Base-by-base conservation (phyloP, 1,140 invertebrate genomes). In the Bemisia tabaci region DNA sequence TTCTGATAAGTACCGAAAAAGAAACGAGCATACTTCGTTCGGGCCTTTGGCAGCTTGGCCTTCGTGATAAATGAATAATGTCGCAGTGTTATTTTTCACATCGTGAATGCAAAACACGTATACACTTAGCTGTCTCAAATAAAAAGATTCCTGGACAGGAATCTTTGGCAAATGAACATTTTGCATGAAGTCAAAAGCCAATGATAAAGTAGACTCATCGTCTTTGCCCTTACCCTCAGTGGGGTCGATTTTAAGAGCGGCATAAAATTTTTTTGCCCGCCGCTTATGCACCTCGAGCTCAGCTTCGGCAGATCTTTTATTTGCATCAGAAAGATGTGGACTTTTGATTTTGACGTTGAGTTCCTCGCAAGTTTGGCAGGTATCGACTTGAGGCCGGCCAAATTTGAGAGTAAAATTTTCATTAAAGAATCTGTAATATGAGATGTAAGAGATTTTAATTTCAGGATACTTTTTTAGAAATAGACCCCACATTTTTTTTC, bases 101-200 rank as follows among this genome's bases (percentile, higher is more conserved):
- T 74, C 68, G 65, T 73, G 70, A 63, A 75, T 71, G 61, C 69
- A 65, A 69, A 76, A 74, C n/a, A 65, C 67, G 70, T 70, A 70
- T 62, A 74, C 64, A 67, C 69, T 75, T 27, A 76, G 70, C 63
- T 76, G 73, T 22, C 73, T 59, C 64, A 68, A 68, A 68, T 75
- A 72, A 66, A 72, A 72, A 24, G 65, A 61, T 67, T 72, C 69
- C 26, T 72, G 69, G 60, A 72, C 67, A 22, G 71, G 69, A 62
- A 72, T 69, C 48, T 65, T 67, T 25, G 72, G 68, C 22, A 72
- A 33, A 22, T 68, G 69, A 26, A 77, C 58, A 70, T 75, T 77
- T 66, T 74, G 72, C 73, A 75, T 75, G 66, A 69, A 76, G 71
- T 76, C 75, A 67, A 76, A 73, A 67, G 64, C 62, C 25, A 75